Evolutionary conservation across 2,113 vertebrate species (phyloP), one percentile per base, ranked within the genome.

Genomic region (Poeciliopsis turrubarensis): DNA sequence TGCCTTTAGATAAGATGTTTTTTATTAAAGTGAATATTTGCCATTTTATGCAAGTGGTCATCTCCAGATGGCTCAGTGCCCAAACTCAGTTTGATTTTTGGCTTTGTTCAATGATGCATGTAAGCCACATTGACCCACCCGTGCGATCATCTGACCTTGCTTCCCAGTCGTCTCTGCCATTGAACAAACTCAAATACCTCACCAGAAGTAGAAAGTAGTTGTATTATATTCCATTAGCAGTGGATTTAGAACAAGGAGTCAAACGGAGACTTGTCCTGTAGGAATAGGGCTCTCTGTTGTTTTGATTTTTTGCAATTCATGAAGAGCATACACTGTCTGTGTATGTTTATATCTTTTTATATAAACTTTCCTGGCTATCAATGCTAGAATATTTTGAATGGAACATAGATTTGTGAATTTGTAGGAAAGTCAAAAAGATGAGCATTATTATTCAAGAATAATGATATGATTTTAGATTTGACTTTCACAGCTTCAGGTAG

Each of bases 31-130:
- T 34, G 1, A 47, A 77, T 39, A 31, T 47, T 70, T 1, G 11
- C 32, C 31, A 12, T 32, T 70, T 32, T 70, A 51, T 61, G 71
- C 44, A 39, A 63, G 41, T 15, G 77, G 82, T 83, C 83, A 54
- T 68, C 87, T 88, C 86, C 90, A 91, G 91, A 93, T 93, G 92
- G 90, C 87, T 54, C n/a, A 47, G 70, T 29, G 85, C 87, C 82
- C 73, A 83, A 73, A 76, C 88, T 22, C 89, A 73, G 91, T 91
- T 74, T 85, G 89, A 88, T 70, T 86, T 88, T 86, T 88, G 70
- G 85, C 82, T 90, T 82, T 84, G 84, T 68, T 85, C 85, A 81
- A 81, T 77, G 87, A 90, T 88, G 86, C 82, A 75, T 91, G 84
- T 82, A 71, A 91, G 84, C 91, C 92, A 89, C 72, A 70, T 86